A percentile compares a stretch with the other conserved stretches of the same genome.
Evolutionary conservation across 1,140 invertebrate genomes (phyloP).

Genomic region (Oppia nitens): DNA sequence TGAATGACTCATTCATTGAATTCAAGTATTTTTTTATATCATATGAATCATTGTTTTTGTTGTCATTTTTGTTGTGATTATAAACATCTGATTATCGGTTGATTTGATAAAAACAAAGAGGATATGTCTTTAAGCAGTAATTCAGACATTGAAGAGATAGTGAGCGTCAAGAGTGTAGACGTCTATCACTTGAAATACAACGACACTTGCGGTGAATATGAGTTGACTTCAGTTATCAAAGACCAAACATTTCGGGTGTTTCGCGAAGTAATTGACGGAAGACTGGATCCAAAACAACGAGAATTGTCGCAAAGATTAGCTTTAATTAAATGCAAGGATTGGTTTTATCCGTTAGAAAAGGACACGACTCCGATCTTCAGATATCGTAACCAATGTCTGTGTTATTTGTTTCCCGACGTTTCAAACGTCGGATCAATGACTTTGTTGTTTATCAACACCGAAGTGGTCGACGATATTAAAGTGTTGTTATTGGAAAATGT

Average conservation of each 20-base stretch:
- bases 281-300: neutral
- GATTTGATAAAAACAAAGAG: neutral
- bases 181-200: neutral
- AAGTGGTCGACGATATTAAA: neutral
- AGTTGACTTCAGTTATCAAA: neutral
- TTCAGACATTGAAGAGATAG: neutral
- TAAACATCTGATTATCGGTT: neutral
- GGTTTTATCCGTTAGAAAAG: neutral
- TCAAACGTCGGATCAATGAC: neutral
- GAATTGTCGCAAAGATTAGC: neutral
- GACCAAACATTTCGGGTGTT: neutral
- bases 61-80: too few species aligned
- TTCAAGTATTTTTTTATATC: too few species aligned
- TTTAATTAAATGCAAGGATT: neutral
- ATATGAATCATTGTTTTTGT: too few species aligned
- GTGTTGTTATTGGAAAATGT: neutral
- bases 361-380: neutral
- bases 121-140: too few species aligned
- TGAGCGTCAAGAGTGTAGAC: neutral
- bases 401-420: neutral
- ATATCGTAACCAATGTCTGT: neutral
- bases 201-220: neutral
- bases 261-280: neutral
- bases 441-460: neutral
- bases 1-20: too few species aligned